phyloP scores from a whole-genome alignment of 1,140 invertebrate genomes.

The Diachasmimorpha longicaudata region DNA sequence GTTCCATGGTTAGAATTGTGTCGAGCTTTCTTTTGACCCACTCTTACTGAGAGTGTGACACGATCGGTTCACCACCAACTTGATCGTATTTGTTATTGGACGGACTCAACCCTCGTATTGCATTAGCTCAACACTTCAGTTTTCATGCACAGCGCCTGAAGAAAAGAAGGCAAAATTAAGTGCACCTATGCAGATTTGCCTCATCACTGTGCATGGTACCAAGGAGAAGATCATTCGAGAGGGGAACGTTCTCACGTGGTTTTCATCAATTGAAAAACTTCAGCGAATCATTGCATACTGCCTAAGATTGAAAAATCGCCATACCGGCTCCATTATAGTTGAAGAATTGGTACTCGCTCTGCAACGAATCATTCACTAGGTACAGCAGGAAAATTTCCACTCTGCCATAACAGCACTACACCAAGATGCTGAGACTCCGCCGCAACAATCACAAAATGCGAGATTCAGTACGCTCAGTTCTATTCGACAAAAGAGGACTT shows the following conservation, averaged over 20 bases:
- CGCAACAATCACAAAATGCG: background rate
- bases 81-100: too few species aligned
- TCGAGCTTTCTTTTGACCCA: too few species aligned
- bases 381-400: background rate
- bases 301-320: conserved; percentile 12
- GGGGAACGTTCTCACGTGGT: background rate
- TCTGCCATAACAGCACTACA: background rate
- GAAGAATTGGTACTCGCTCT: conserved; percentile 6
- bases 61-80: too few species aligned
- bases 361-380: background rate
- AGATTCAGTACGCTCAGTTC: conserved; percentile 19
- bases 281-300: conserved; percentile 13
- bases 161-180: background rate
- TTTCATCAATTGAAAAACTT: background rate
- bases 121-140: too few species aligned
- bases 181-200: background rate
- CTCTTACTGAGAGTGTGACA: too few species aligned
- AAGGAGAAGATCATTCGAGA: background rate
- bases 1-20: too few species aligned
- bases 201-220: background rate
- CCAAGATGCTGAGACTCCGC: background rate
- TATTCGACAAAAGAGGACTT: conserved; percentile 36
- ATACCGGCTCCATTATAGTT: background rate
- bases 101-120: too few species aligned
- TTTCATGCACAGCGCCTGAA: background rate